Base-by-base conservation (phyloP, 2,113 vertebrate genomes). In the Gambusia affinis region DNA sequence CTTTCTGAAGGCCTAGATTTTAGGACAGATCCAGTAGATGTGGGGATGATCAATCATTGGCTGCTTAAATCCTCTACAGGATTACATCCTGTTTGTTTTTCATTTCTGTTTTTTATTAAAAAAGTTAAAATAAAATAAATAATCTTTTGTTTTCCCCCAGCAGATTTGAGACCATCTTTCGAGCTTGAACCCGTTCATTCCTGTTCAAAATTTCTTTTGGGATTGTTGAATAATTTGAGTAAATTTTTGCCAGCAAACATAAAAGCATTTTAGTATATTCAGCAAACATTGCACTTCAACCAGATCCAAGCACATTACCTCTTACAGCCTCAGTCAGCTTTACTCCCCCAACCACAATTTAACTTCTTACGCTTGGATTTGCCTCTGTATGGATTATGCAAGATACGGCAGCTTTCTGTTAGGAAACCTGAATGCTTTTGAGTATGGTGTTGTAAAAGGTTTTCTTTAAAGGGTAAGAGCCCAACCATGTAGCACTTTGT, bases 241-340 rank as follows among this genome's bases (percentile, higher is more conserved):
- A 24, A 62, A 22, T 71, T 66, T 69, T 11, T 79, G 60, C 42
- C 60, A n/a, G 27, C 37, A 72, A 33, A 54, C 31, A 33, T 33
- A 7, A 33, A 33, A 33, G 31, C 31, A 33, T 33, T 33, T 33
- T 33, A 33, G 31, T 33, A 33, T 33, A 33, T 33, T 33, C 31
- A 33, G 31, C 22, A 31, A 35, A 4, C 63, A 35, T 62, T 64
- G 28, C 10, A 28, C 35, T 39, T 29, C 1, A 44, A n/a, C 19
- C 8, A 30, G 3, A 22, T 19, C 33, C 39, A 17, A 33, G 37
- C 11, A 29, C 33, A 64, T 64, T 31, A 28, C 12, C 37, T 51
- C 31, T 2, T 22, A 42, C 66, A 12, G 12, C 27, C 12, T 35
- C 24, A 42, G 28, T 65, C 47, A 31, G 4, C 12, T 44, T 78